These are phyloP conservation scores for Tetrao urogallus DNA, from an alignment of 2,113 vertebrate species.

Conservation along the genomic window DNA sequence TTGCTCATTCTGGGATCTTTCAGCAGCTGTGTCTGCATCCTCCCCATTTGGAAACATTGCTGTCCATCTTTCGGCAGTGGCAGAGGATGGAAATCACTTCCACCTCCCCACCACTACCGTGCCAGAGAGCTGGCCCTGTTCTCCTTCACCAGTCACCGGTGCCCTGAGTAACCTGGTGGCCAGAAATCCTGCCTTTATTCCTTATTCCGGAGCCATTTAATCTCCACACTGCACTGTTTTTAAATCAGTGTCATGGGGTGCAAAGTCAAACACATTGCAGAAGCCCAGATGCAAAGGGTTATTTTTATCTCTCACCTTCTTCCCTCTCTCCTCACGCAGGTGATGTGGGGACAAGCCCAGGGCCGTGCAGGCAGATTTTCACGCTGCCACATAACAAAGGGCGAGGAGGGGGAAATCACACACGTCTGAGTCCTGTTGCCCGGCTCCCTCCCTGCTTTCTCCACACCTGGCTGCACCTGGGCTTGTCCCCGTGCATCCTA, in stretches of 20 bases:
- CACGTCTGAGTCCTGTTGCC: not conserved
- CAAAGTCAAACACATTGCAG: not conserved
- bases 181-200: not conserved
- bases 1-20: not conserved
- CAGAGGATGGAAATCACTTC: not conserved
- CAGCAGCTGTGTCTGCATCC: not conserved
- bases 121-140: not conserved
- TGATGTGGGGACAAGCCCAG: not conserved
- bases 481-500: not conserved
- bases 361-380: accelerated
- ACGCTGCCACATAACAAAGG: not conserved
- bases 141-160: not conserved
- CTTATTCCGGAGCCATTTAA: not conserved
- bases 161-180: not conserved
- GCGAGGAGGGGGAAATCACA: not conserved
- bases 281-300: not conserved
- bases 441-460: not conserved
- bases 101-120: not conserved
- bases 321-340: accelerated
- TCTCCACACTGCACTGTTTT: not conserved
- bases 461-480: not conserved
- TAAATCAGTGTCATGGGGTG: not conserved
- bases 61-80: not conserved
- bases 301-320: not conserved
- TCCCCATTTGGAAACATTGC: not conserved